phyloP scores from a whole-genome alignment of 2,888 invertebrate genomes.

The Drosophila kambysellisi region DNA sequence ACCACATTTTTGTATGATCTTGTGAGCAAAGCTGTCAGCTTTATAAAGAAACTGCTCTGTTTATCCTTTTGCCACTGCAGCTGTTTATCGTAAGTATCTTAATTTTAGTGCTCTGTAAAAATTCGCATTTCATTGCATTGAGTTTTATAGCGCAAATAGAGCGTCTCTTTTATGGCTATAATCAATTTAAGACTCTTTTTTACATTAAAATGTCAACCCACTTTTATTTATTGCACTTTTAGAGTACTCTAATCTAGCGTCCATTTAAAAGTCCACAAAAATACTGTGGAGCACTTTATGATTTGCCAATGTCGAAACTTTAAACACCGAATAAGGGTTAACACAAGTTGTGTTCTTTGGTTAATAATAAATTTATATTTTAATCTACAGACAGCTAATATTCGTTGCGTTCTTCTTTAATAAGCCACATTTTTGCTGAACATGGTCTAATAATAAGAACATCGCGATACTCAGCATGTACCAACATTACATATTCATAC shows the following conservation, averaged over 20 bases:
- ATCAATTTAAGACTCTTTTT: slow-evolving; percentile 4
- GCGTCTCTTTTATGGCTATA: neutral
- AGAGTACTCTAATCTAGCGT: neutral
- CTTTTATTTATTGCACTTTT: slow-evolving; percentile 9
- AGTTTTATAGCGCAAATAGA: neutral
- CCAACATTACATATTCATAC: slow-evolving; percentile 8
- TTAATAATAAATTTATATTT: neutral
- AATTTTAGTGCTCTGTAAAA: neutral
- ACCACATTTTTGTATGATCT: neutral
- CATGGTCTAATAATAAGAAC: slow-evolving; percentile 18
- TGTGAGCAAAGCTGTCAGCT: neutral
- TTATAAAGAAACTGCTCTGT: no score
- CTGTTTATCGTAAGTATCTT: no score
- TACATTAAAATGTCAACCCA: neutral
- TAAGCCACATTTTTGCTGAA: slow-evolving; percentile 27
- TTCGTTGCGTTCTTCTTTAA: slow-evolving; percentile 8
- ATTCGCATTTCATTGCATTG: slow-evolving; percentile 1
- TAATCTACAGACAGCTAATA: neutral
- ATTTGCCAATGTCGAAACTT: neutral
- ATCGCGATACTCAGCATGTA: slow-evolving; percentile 33
- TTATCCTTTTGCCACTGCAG: neutral
- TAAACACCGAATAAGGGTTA: neutral
- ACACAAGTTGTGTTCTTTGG: neutral
- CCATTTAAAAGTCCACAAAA: neutral
- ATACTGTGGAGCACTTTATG: neutral